phyloP scores from a whole-genome alignment of 2,888 invertebrate species.

The Anaspis maculata region DNA sequence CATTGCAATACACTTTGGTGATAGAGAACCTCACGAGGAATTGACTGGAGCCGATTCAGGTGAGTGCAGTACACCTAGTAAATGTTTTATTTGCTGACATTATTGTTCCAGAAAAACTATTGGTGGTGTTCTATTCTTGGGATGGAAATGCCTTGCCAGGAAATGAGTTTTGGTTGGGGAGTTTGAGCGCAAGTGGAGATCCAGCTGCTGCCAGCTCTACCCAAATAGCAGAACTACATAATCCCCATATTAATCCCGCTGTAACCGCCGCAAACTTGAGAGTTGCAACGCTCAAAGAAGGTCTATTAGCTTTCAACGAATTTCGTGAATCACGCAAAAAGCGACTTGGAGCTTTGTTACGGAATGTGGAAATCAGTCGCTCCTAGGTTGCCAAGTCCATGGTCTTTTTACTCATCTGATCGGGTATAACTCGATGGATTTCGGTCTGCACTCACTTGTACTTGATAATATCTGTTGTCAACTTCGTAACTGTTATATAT shows the following conservation, averaged over 20 bases:
- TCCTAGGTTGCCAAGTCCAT: too few relatives aligned
- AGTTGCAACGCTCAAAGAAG: slow-evolving; percentile 39
- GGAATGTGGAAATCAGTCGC: too few relatives aligned
- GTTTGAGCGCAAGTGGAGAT: slow-evolving; percentile 48
- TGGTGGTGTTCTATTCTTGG: slow-evolving; percentile 45
- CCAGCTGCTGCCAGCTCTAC: slow-evolving; percentile 54
- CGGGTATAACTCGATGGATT: too few relatives aligned
- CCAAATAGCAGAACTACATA: slow-evolving; percentile 54
- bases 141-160: slow-evolving; percentile 66
- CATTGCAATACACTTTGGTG: slow-evolving; percentile 44
- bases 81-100: background rate
- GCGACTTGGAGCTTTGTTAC: too few relatives aligned
- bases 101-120: slow-evolving; percentile 16
- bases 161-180: slow-evolving; percentile 62
- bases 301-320: slow-evolving; percentile 17
- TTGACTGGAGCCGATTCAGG: slow-evolving; percentile 43
- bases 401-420: too few relatives aligned
- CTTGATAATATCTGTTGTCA: too few relatives aligned
- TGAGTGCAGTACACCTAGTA: slow-evolving; percentile 28
- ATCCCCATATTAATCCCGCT: slow-evolving; percentile 48
- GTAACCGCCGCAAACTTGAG: slow-evolving; percentile 46
- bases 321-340: too few relatives aligned
- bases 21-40: slow-evolving; percentile 49
- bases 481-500: too few relatives aligned
- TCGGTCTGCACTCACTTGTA: too few relatives aligned